These are phyloP conservation scores for Steinernema carpocapsae DNA, from an alignment of 2,888 invertebrate species.

Conservation along the genomic window DNA sequence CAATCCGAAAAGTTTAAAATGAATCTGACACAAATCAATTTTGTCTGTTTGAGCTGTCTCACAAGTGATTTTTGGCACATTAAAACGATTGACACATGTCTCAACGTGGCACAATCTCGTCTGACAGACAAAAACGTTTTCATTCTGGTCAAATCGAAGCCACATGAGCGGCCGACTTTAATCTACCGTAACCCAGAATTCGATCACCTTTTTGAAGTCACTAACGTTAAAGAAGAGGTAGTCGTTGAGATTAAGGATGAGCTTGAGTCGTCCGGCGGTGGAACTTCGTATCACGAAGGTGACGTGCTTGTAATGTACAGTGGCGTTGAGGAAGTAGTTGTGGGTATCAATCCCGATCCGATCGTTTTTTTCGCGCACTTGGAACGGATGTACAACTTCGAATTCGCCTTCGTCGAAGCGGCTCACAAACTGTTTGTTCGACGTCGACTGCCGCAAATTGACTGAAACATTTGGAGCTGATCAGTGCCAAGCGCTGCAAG, in stretches of 20 bases:
- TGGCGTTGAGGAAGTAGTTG: conserved; percentile 68
- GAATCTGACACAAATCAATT: too few species aligned
- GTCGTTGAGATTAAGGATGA: conserved; percentile 62
- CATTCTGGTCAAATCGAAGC: too few species aligned
- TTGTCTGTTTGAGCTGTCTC: too few species aligned
- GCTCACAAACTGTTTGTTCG: conserved; percentile 69
- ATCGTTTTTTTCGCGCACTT: conserved; percentile 69
- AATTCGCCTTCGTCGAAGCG: conserved; percentile 69
- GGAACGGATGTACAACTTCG: conserved; percentile 71
- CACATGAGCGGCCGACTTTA: too few species aligned
- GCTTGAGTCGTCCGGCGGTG: conserved; percentile 59
- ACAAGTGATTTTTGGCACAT: too few species aligned
- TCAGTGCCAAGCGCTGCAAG: neutral
- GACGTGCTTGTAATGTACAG: conserved; percentile 63
- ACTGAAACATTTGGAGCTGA: conserved; percentile 44
- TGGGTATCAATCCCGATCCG: conserved; percentile 70
- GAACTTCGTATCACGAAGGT: conserved; percentile 61
- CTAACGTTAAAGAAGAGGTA: conserved; percentile 63
- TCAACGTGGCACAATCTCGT: too few species aligned
- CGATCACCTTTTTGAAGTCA: conserved; percentile 58
- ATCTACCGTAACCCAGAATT: neutral
- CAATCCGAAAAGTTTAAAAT: too few species aligned
- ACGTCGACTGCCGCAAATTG: conserved; percentile 58
- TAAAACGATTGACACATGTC: too few species aligned
- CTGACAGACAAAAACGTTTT: too few species aligned